A percentile compares a stretch with the other conserved stretches of the same genome.
Evolutionary conservation across 1,140 invertebrate species (phyloP).

Genomic region (Drosophila mayri): DNA sequence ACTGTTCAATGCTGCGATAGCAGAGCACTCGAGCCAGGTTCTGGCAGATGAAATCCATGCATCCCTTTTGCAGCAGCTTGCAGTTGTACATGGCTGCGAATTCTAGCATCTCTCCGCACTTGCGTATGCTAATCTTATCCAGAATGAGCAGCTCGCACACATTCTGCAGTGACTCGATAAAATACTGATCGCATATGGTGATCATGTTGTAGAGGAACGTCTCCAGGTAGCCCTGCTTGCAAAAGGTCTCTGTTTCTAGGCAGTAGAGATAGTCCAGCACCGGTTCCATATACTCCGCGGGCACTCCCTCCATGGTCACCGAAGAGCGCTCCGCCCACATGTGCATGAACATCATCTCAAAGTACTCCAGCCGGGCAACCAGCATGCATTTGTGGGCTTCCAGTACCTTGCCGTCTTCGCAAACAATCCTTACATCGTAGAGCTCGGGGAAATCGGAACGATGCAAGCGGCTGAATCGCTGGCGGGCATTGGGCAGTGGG

Average conservation of each 20-base stretch:
- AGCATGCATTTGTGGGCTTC: slow-evolving; percentile 90
- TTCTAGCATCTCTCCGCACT: slow-evolving; percentile 88
- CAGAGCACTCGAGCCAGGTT: slow-evolving; percentile 89
- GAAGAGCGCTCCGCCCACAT: slow-evolving; percentile 88
- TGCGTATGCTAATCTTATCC: slow-evolving; percentile 87
- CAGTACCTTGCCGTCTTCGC: slow-evolving; percentile 86
- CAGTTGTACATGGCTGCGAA: slow-evolving; percentile 88
- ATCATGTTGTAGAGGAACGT: slow-evolving; percentile 87
- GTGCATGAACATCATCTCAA: slow-evolving; percentile 89
- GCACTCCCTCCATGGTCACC: slow-evolving; percentile 70
- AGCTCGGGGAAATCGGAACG: slow-evolving; percentile 85
- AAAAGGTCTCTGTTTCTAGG: slow-evolving; percentile 86
- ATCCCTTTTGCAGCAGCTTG: slow-evolving; percentile 86
- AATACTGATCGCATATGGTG: slow-evolving; percentile 88
- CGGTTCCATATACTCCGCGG: slow-evolving; percentile 85
- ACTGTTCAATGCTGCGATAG: slow-evolving; percentile 86
- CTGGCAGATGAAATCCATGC: slow-evolving; percentile 88
- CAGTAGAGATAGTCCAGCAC: slow-evolving; percentile 89
- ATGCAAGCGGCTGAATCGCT: slow-evolving; percentile 59
- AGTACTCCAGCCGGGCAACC: slow-evolving; percentile 89
- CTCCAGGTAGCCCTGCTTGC: slow-evolving; percentile 85
- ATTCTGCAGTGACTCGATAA: slow-evolving; percentile 87
- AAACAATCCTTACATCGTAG: slow-evolving; percentile 87
- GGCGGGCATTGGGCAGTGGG: slow-evolving; percentile 25
- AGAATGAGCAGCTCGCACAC: slow-evolving; percentile 87